phyloP scores from a whole-genome alignment of 2,888 invertebrate genomes.

The Melolontha melolontha region DNA sequence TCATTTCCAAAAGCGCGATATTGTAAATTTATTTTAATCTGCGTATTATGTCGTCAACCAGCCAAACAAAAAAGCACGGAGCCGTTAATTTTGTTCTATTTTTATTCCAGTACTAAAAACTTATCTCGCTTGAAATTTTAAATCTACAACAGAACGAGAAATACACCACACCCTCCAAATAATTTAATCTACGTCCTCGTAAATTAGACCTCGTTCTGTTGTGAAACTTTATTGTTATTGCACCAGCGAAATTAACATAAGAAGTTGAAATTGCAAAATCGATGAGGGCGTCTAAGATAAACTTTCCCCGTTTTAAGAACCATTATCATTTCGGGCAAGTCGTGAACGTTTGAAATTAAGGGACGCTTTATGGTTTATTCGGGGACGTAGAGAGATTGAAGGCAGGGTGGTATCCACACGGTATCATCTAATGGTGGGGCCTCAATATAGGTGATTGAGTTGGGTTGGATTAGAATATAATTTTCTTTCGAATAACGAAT shows the following conservation, averaged over 20 bases:
- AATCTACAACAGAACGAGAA: slow-evolving; percentile 11
- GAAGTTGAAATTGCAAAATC: slow-evolving; percentile 36
- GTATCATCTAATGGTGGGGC: no score
- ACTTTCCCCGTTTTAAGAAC: slow-evolving; percentile 5
- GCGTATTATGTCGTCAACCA: no score
- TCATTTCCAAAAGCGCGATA: no score
- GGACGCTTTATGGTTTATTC: not conserved
- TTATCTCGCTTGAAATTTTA: not conserved
- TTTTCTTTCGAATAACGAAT: no score
- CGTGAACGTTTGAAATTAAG: slow-evolving; percentile 13
- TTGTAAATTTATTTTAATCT: no score
- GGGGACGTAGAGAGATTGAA: no score
- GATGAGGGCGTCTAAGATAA: slow-evolving; percentile 20
- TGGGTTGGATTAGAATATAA: no score
- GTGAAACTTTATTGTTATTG: slow-evolving; percentile 35
- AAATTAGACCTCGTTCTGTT: slow-evolving; percentile 27
- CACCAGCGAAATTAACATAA: slow-evolving; percentile 30
- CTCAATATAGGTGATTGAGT: no score
- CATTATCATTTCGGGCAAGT: slow-evolving; percentile 11
- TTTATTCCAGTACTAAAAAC: no score
- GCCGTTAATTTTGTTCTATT: no score
- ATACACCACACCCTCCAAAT: slow-evolving; percentile 12
- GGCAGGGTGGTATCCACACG: no score
- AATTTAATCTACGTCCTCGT: slow-evolving; percentile 25
- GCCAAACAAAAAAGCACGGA: no score